Evolutionary conservation across 2,113 vertebrate genomes (phyloP), one percentile per base, ranked within the genome.

Genomic region (Grantiella picta): DNA sequence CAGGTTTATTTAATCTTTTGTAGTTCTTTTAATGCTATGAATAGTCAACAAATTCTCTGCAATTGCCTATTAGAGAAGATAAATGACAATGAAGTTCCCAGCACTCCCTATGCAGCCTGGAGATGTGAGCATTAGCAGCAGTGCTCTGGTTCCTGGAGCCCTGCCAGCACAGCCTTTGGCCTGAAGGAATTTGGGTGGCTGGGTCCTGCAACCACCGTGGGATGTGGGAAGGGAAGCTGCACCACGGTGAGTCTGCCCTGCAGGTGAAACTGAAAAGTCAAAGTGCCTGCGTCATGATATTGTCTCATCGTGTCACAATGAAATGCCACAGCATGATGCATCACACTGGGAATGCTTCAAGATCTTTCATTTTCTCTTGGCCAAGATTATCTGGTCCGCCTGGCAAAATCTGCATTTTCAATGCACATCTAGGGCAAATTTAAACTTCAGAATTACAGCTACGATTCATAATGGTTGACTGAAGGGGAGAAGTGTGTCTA

Each of bases 381-480:
- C 16, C 14, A 42, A 61, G 36, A 50, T 66, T 61, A 66, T 54
- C 54, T 70, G n/a, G n/a, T 47, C 56, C 81, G 42, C 60, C 31
- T 63, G 23, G 80, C 10, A 42, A 36, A 81, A 42, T 52, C 47
- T 59, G 60, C 24, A 38, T 70, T 78, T 66, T 23, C 35, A 54
- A 36, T 19, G 21, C 27, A 78, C 25, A 71, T 2, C 12, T 4
- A 81, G 59, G 47, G 7, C 11, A 70, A 59, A 66, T 21, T 28
- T 45, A 7, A 47, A 86, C 33, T 38, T 78, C 35, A 52, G 38
- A 75, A 63, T 71, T 56, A 65, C 8, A 78, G 60, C n/a, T 73
- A 18, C 0, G 2, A 40, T 53, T n/a, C 57, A 13, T 12, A 66
- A 73, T 7, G 11, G 14, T 29, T 3, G 7, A 18, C 6, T 65